Evolutionary conservation across 2,888 invertebrate species (phyloP), one percentile per base, ranked within the genome.

Genomic region (Pterostichus madidus): DNA sequence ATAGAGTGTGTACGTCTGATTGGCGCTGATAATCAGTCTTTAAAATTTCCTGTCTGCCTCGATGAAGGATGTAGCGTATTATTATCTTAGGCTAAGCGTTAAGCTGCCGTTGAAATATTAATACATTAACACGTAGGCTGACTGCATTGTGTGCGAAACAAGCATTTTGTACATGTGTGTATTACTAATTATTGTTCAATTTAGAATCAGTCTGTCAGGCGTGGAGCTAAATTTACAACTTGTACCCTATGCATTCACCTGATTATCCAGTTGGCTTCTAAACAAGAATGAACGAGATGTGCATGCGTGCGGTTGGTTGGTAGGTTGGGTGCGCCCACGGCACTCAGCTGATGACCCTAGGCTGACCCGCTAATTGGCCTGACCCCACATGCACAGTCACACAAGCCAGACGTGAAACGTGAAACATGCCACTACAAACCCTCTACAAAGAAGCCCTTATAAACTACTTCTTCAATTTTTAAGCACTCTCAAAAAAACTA

Each of bases 191-290:
- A 39, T 13, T 71, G 39, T 39, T 71, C 44, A 71, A 71, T 56
- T 56, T 17, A 17, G 15, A 17, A 17, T 17, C 15, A 13, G 5
- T 5, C 13, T 17, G 17, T 56, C 56, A 56, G 56, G 13, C 49
- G 10, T 44, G 8, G 39, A 44, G 68, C 68, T 71, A 71, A 71
- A 71, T 71, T 44, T 71, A 64, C 10, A 3, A 56, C 59, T 11
- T 59, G 31, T 24, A 31, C 31, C 17, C 8, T 17, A 24, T 11
- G 59, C 53, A 17, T 24, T 59, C 32, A 64, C 68, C 68, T 71
- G 44, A 71, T 71, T 46, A 71, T 71, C 68, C 44, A 71, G 68
- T 71, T 71, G 68, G 68, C 68, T 71, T 15, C 44, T 71, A 71
- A 71, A 71, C 68, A 71, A 71, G 68, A 71, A 71, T 44, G 64